phyloP scores from a whole-genome alignment of 2,888 invertebrate genomes.

The Caradrina kadenii region DNA sequence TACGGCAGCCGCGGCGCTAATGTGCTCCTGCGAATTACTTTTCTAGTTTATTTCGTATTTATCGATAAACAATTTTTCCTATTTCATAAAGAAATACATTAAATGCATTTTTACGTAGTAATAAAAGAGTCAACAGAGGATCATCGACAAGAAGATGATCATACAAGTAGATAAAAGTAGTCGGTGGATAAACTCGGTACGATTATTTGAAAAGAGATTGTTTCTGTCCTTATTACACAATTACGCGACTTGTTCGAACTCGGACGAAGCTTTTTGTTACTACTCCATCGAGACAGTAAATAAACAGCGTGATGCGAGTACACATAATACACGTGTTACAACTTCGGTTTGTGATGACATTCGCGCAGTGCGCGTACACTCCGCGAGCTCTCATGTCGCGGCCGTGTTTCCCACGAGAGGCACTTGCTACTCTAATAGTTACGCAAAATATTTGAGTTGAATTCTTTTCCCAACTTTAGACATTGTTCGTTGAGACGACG shows the following conservation, averaged over 20 bases:
- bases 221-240: neutral
- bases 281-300: no score
- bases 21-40: conserved; percentile 21
- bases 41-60: conserved; percentile 14
- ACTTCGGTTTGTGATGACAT: neutral
- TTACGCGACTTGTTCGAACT: neutral
- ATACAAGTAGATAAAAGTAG: neutral
- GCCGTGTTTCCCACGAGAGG: conserved; percentile 31
- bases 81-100: conserved; percentile 1
- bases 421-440: conserved; percentile 43
- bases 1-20: conserved; percentile 16
- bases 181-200: neutral
- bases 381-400: conserved; percentile 11
- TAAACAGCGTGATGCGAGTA: no score
- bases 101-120: neutral
- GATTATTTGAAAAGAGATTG: neutral
- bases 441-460: conserved; percentile 27
- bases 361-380: conserved; percentile 13
- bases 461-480: conserved; percentile 32
- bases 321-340: neutral
- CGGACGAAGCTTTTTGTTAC: neutral
- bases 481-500: conserved; percentile 24
- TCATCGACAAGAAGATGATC: neutral
- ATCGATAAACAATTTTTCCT: conserved; percentile 5
- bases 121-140: neutral